Base-by-base conservation (phyloP, 2,797 vertebrate species). In the Meriones psammophilus region DNA sequence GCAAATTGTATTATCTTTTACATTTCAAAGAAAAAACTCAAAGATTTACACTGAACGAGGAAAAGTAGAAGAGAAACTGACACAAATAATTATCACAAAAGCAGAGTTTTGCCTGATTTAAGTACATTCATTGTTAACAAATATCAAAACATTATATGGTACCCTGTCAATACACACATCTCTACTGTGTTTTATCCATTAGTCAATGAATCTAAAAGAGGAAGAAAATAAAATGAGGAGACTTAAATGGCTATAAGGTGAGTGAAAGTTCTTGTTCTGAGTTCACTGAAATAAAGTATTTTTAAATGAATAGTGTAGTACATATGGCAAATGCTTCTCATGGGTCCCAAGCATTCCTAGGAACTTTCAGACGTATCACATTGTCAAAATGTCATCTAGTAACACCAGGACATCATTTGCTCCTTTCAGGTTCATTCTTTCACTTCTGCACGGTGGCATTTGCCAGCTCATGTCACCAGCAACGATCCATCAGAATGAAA, bases 21-120 rank as follows among this genome's bases (percentile, higher is more conserved):
- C 13, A 74, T 69, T 81, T 83, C 24, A 85, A 74, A 39, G 36
- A 88, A 71, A 97, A 95, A 79, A 24, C 8, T 54, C 3, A 78
- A 42, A 36, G 79, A 3, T 68, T 64, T 71, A n/a, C 93, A 90
- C 66, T 0, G 5, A 18, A 77, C 8, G 36, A 50, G 15, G 28
- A 89, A 93, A 94, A 83, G 12, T 84, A 28, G 92, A 66, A 92
- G 33, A 76, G 12, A 90, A 94, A 77, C 68, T 3, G 66, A 5
- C 8, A 85, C 2, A 1, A 85, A 12, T 46, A 28, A 88, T 76
- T 7, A 64, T 88, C 42, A 88, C n/a, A 58, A 76, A 92, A 50
- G 7, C 20, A 15, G 33, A 81, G 10, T 80, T 13, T 77, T 28
- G 79, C 3, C 5, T 60, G 30, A 60, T 69, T 69, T 85, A 78